Percentiles rank a stretch among this genome's conserved stretches.
phyloP scores from a whole-genome alignment of 2,888 invertebrate species.

The Folsomia manolachei region DNA sequence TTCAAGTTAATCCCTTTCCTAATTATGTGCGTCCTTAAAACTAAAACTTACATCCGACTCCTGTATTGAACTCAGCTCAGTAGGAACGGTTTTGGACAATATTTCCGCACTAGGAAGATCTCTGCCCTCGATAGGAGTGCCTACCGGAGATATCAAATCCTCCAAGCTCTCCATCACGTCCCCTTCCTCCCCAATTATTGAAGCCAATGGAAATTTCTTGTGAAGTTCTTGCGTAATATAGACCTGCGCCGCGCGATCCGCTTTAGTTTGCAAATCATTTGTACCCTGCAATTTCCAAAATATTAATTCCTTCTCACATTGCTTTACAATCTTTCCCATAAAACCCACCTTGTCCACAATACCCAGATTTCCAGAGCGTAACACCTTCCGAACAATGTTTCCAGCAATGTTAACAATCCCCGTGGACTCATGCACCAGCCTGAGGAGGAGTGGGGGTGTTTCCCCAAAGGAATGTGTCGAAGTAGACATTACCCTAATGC shows the following conservation, averaged over 20 bases:
- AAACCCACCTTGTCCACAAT: conserved; percentile 80
- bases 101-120: conserved; percentile 63
- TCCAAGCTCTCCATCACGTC: conserved; percentile 52
- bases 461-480: not conserved
- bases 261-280: conserved; percentile 96
- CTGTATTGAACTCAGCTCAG: conserved; percentile 53
- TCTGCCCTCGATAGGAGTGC: conserved; percentile 55
- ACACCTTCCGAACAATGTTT: conserved; percentile 83
- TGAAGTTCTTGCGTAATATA: conserved; percentile 87
- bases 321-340: conserved; percentile 24
- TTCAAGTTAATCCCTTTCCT: not conserved
- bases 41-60: conserved; percentile 66
- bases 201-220: conserved; percentile 75
- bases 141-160: conserved; percentile 36
- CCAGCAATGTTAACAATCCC: conserved; percentile 79
- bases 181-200: conserved; percentile 90
- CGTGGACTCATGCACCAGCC: conserved; percentile 74
- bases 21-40: conserved; percentile 1
- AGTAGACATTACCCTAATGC: conserved; percentile 2
- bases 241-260: conserved; percentile 90
- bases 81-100: conserved; percentile 54
- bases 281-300: conserved; percentile 65
- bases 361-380: conserved; percentile 82
- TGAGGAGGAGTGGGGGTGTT: conserved; percentile 63
- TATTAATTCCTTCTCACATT: conserved; percentile 1